Conservation (phyloP, 2,888 invertebrate species). For the Drosophila ustulata region DNA sequence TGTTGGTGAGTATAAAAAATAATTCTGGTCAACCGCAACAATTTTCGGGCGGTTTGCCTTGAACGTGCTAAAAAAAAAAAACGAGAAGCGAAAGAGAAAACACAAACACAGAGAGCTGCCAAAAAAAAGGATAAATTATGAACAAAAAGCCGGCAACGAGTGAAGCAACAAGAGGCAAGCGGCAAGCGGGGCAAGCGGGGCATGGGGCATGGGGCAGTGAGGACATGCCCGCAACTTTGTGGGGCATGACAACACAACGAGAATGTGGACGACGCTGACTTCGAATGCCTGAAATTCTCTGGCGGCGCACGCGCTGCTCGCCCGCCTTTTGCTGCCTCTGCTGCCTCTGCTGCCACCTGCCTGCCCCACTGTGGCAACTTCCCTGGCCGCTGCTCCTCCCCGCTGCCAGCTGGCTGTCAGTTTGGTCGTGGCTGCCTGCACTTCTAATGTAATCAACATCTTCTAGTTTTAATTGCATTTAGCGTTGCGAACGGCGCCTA, state of each 20-base stretch:
- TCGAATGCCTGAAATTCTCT: conserved; percentile 39
- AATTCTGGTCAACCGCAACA: conserved; percentile 77
- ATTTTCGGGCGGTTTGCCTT: conserved; percentile 59
- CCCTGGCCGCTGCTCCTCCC: background rate
- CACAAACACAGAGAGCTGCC: conserved; percentile 6
- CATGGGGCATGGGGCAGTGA: background rate
- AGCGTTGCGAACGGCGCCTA: conserved; percentile 67
- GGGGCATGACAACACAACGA: conserved; percentile 36
- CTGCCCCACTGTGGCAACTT: background rate
- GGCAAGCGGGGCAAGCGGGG: background rate
- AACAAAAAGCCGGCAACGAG: conserved; percentile 34
- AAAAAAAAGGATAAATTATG: conserved; percentile 62
- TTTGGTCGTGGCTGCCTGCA: conserved; percentile 56
- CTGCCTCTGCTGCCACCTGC: background rate
- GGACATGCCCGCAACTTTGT: conserved; percentile 36
- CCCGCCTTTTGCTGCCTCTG: conserved; percentile 3
- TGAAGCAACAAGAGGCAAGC: background rate
- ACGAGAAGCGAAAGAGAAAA: background rate
- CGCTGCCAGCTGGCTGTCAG: conserved; percentile 2
- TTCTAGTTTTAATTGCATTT: conserved; percentile 81
- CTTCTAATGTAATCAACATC: conserved; percentile 78
- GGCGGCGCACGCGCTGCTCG: conserved; percentile 21
- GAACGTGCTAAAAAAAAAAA: conserved; percentile 48
- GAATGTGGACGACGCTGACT: conserved; percentile 5
- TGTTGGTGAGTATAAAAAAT: conserved; percentile 45